phyloP scores from a whole-genome alignment of 2,888 invertebrate genomes.

The Trachelus stipa region DNA sequence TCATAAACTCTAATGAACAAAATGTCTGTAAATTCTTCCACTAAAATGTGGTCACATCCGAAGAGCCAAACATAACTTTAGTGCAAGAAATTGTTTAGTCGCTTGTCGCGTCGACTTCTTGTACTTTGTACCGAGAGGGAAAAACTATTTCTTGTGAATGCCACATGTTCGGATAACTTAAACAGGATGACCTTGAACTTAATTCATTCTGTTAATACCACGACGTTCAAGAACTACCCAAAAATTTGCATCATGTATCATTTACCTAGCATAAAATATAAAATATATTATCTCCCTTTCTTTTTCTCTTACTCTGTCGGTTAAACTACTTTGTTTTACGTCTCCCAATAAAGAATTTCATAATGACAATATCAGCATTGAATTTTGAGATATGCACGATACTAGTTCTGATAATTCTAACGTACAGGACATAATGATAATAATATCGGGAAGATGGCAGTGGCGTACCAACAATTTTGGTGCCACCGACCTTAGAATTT shows the following conservation, averaged over 20 bases:
- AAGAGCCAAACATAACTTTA: not conserved
- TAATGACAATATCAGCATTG: not conserved
- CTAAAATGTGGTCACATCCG: not conserved
- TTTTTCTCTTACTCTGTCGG: not conserved
- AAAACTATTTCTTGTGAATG: not conserved
- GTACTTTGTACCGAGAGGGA: not conserved
- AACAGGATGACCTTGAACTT: not conserved
- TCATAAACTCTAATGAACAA: not conserved
- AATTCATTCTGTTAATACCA: not conserved
- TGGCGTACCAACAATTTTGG: slow-evolving; percentile 21
- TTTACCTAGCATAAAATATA: not conserved
- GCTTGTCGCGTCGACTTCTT: not conserved
- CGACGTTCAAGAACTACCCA: not conserved
- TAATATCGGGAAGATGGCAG: slow-evolving; percentile 22
- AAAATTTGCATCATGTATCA: not conserved
- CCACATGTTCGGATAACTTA: not conserved
- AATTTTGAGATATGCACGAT: slow-evolving; percentile 1
- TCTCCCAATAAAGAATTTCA: not conserved
- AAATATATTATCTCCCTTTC: not conserved
- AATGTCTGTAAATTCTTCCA: not conserved
- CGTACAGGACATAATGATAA: not conserved
- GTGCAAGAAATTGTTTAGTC: not conserved
- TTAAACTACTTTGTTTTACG: not conserved
- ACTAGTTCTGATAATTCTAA: slow-evolving; percentile 5
- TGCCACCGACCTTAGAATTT: slow-evolving; percentile 12